Evolutionary conservation across 2,113 vertebrate species (phyloP), one percentile per base, ranked within the genome.

Genomic region (Centropus bengalensis): DNA sequence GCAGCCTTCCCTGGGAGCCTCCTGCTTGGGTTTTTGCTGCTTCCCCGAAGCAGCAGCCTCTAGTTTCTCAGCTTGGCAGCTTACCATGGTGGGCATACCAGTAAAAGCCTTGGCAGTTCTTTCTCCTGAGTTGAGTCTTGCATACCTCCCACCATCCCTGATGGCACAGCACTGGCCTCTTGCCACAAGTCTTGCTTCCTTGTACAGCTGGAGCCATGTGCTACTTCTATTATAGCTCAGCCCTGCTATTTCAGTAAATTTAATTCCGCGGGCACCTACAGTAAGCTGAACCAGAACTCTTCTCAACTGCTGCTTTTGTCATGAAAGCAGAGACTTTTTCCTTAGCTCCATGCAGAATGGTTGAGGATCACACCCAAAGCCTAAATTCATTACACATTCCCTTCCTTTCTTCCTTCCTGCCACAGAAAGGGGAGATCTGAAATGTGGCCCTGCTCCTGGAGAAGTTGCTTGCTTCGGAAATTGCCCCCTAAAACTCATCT

Each of bases 81-180:
- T 66, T 4, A 0, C 45, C 3, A 0, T 5, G 3, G 6, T 5
- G 27, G 75, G 12, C 56, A 30, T 8, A 0, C 8, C 1, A 0
- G 26, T 13, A 3, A 14, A 3, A 2, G 9, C 6, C 16, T 59
- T 33, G 63, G 44, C 32, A 67, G 27, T 1, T 0, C 27, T 3
- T 7, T 18, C 38, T 56, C 22, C 69, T 17, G 14, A 66, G 23
- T 49, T 6, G 7, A 15, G 10, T 2, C 32, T 9, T 14, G 7
- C 38, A 0, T 1, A 12, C 8, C 15, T 38, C 36, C 36, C 14
- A 6, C 9, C 27, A 26, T 16, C 33, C 45, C 47, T 2, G 1
- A 8, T 1, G 1, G 56, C 75, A 49, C 28, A 66, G 71, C 4
- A 2, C 12, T 0, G 2, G 36, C 21, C 5, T 7, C 56, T 42